Base-by-base conservation (phyloP, 2,888 invertebrate species). In the Matsumyia berberina region DNA sequence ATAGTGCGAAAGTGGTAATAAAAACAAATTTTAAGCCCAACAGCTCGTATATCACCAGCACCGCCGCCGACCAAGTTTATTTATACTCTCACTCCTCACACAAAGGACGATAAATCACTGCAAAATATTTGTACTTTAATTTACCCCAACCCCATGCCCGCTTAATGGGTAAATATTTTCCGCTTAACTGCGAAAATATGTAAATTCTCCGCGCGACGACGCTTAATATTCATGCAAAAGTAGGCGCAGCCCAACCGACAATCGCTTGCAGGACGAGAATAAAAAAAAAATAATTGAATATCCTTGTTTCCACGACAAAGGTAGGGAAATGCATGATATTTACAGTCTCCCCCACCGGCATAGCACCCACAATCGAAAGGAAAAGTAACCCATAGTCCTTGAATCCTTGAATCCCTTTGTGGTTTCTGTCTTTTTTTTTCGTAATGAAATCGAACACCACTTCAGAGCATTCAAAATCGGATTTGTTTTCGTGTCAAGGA, bases 401-500 rank as follows among this genome's bases (percentile, higher is more conserved):
- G 64, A 44, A 11, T 62, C 67, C 69, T 81, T 42, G 64, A 44
- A 11, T 8, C 11, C 24, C 24, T 24, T 24, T 24, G 17, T 9
- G 5, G 44, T 35, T 33, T 29, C 55, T 24, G 49, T 19, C 12
- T 49, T 19, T 49, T 49, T 58, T 49, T 64, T 51, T 53, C 15
- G 17, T 15, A 19, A 19, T 39, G 58, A 60, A 66, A 77, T 82
- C 77, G 72, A 82, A 82, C 57, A 66, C 62, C 81, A 57, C 67
- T 64, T 69, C 46, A 44, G 39, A 67, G 66, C 55, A 55, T 73
- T 73, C 74, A 80, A 62, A 67, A 69, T 24, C n/a, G 62, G 60
- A 67, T 67, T 78, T 72, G 60, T 67, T 78, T 73, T 73, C 78
- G 73, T 78, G 82, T 83, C 82, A 83, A 83, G 82, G 82, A 83